These are phyloP conservation scores for Pachliopta kotzebuea DNA, from an alignment of 2,888 invertebrate genomes.

Conservation along the genomic window DNA sequence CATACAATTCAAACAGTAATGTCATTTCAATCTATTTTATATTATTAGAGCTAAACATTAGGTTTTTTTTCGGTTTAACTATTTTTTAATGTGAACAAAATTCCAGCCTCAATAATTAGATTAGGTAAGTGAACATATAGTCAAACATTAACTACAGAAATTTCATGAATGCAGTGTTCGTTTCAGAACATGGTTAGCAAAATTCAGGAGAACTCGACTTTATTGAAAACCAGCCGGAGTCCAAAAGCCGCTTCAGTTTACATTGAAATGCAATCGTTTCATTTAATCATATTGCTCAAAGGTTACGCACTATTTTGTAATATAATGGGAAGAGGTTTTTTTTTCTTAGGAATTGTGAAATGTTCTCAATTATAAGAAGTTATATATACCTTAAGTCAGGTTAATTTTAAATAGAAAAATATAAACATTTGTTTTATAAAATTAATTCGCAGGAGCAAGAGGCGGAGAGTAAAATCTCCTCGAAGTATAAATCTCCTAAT, in stretches of 20 bases:
- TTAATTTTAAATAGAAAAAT: background rate
- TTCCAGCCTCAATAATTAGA: background rate
- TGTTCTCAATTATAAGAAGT: too few relatives aligned
- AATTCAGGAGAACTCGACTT: constrained; percentile 15
- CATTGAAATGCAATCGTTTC: constrained; percentile 18
- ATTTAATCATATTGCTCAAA: constrained; percentile 4
- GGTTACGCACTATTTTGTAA: too few relatives aligned
- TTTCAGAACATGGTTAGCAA: constrained; percentile 18
- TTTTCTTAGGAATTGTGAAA: too few relatives aligned
- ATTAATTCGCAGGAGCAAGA: background rate
- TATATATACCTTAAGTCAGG: too few relatives aligned
- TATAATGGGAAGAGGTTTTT: too few relatives aligned
- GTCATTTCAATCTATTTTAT: too few relatives aligned
- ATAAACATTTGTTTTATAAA: background rate
- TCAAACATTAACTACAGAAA: constrained; percentile 6
- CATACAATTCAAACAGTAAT: too few relatives aligned
- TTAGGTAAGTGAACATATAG: constrained; percentile 16
- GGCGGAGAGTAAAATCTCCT: background rate
- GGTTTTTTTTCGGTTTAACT: background rate
- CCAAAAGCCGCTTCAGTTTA: constrained; percentile 14
- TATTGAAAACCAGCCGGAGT: constrained; percentile 11
- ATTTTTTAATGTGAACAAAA: background rate
- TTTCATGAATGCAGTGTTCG: constrained; percentile 11
- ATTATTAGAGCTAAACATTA: too few relatives aligned
- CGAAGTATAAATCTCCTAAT: constrained; percentile 10